Conservation (phyloP, 2,113 vertebrate species). For the Gavialis gangeticus region DNA sequence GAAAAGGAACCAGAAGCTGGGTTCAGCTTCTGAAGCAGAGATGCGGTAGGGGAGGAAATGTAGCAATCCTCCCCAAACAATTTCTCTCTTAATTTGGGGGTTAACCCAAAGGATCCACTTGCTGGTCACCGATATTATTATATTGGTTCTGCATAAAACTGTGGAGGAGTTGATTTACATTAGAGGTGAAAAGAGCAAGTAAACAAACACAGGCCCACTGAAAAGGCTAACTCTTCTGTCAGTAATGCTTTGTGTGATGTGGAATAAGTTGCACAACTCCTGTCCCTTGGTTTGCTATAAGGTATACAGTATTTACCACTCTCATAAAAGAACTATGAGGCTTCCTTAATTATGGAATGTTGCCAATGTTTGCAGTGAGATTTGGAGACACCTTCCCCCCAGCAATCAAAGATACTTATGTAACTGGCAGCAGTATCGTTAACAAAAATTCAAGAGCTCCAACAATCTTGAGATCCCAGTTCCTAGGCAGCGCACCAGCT, state of each 20-base stretch:
- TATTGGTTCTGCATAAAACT: not conserved
- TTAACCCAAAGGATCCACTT: constrained; percentile 53
- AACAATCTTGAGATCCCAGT: constrained; percentile 35
- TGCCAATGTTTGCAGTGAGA: not conserved
- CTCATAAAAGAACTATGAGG: not conserved
- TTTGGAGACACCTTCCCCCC: not conserved
- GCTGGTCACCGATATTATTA: not conserved
- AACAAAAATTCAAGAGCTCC: not conserved
- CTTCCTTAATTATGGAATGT: not conserved
- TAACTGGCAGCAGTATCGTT: not conserved
- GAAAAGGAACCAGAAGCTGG: constrained; percentile 50
- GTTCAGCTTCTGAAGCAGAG: constrained; percentile 46
- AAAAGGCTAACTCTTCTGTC: not conserved
- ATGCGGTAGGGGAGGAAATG: constrained; percentile 45
- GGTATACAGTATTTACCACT: not conserved
- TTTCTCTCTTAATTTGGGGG: not conserved
- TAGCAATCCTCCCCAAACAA: constrained; percentile 41
- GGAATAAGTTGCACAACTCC: not conserved
- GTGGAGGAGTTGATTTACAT: not conserved
- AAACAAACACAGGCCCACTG: not conserved
- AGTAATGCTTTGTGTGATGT: not conserved
- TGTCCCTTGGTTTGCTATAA: not conserved
- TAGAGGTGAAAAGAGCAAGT: not conserved
- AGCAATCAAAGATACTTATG: not conserved
- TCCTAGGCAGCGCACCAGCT: constrained; percentile 27